phyloP scores from a whole-genome alignment of 2,888 invertebrate species.

The Ormyrus labotus region DNA sequence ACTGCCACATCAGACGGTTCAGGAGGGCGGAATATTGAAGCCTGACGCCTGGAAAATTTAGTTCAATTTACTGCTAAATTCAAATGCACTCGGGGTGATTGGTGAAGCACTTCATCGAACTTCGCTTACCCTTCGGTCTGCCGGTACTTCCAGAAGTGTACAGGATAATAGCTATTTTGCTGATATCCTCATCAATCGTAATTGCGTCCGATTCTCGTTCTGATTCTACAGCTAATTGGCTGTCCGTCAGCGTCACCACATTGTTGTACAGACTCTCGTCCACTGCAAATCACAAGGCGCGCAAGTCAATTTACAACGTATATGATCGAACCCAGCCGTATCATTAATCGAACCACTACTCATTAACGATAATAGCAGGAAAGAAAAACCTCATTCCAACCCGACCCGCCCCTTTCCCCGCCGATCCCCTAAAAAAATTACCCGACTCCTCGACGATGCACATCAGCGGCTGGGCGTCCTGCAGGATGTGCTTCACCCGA shows the following conservation, averaged over 20 bases:
- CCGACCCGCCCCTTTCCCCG: too few species aligned
- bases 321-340: too few species aligned
- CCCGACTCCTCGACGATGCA: conserved; percentile 83
- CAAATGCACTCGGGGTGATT: too few species aligned
- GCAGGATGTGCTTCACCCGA: conserved; percentile 85
- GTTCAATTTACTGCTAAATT: neutral
- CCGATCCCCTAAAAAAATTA: conserved; percentile 64
- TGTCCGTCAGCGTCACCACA: conserved; percentile 5
- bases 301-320: too few species aligned
- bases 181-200: conserved; percentile 1
- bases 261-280: conserved; percentile 7
- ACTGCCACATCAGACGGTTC: conserved; percentile 93
- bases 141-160: conserved; percentile 95
- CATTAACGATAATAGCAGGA: too few species aligned
- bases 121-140: conserved; percentile 84
- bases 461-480: conserved; percentile 84
- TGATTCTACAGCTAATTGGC: conserved; percentile 13
- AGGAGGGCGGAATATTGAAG: conserved; percentile 86
- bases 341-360: too few species aligned
- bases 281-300: conserved; percentile 16
- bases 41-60: conserved; percentile 82
- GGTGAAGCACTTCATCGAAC: too few species aligned
- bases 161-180: conserved; percentile 80
- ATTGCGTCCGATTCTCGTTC: conserved; percentile 13
- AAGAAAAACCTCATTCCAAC: too few species aligned